Base-by-base conservation (phyloP, 1,140 invertebrate genomes). In the Drosophila chauvacae region DNA sequence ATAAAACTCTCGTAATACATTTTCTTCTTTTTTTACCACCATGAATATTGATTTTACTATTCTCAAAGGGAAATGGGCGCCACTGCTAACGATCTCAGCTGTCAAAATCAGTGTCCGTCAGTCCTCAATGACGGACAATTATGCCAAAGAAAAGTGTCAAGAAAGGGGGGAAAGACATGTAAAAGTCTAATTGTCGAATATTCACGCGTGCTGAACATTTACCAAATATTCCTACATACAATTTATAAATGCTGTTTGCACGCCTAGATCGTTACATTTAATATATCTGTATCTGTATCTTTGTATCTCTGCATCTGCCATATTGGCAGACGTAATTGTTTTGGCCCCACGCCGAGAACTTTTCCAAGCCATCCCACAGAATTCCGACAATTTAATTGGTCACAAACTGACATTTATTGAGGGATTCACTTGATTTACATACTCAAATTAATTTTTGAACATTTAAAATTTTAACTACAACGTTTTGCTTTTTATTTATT, bases 321-420 rank as follows among this genome's bases (percentile, higher is more conserved):
- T 72, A 62, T 88, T 77, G 64, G 60, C 80, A 73, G 28, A 35
- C 51, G 63, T 68, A 68, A 53, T 50, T 35, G 35, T 18, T 55
- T 44, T 80, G 72, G 82, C 56, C 16, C 28, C 56, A 44, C 57
- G 57, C 62, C 62, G 44, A 55, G 47, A 60, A 61, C 56, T 45
- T 51, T 64, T 82, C 72, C 69, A 79, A 51, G 23, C 26, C 63
- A 41, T 47, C 57, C 41, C 42, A 11, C 47, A 0, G 16, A 42
- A 28, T 69, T 81, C 81, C 76, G 77, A 81, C 70, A 71, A 71
- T 83, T 83, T 88, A 53, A 88, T 83, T 78, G 48, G 39, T 14
- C 26, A 44, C 14, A 45, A 48, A 42, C 30, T 70, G 85, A 85
- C 85, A 71, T 76, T 81, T 57, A 90, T 66, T 53, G 61, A 41